Evolutionary conservation across 1,140 invertebrate genomes (phyloP), one percentile per base, ranked within the genome.

Genomic region (Phymorhynchus buccinoides): DNA sequence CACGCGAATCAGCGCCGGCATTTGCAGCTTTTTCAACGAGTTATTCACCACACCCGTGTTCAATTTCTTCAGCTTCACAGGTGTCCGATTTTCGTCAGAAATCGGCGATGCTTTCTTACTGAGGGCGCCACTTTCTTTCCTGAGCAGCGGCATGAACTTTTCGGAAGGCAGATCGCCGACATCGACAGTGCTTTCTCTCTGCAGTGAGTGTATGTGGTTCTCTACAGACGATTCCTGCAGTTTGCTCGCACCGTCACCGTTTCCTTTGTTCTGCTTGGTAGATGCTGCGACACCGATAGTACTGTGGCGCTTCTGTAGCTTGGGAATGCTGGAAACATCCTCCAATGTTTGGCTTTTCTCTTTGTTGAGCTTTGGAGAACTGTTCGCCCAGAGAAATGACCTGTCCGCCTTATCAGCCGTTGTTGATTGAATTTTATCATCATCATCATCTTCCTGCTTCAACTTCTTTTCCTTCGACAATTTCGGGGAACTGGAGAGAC

Each of bases 51-150:
- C 90, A 22, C 89, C 90, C 62, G 90, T 86, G 86, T 91, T 89
- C 14, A 90, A 80, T n/a, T 88, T 88, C n/a, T 83, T 77, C 56
- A 90, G 89, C 87, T 90, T 89, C 12, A 27, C n/a, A n/a, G n/a
- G n/a, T n/a, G n/a, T n/a, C n/a, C n/a, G n/a, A n/a, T n/a, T n/a
- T n/a, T n/a, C n/a, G n/a, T n/a, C n/a, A n/a, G n/a, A n/a, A n/a
- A n/a, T n/a, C n/a, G n/a, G n/a, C n/a, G n/a, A n/a, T n/a, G n/a
- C n/a, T n/a, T n/a, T n/a, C n/a, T n/a, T n/a, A n/a, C n/a, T n/a
- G n/a, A n/a, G n/a, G n/a, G n/a, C n/a, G n/a, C n/a, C n/a, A n/a
- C n/a, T n/a, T n/a, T n/a, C n/a, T n/a, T n/a, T n/a, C n/a, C n/a
- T n/a, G n/a, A n/a, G n/a, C n/a, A n/a, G n/a, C n/a, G n/a, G n/a